These are phyloP conservation scores for Ceratina calcarata DNA, from an alignment of 1,140 invertebrate species.

Conservation along the genomic window DNA sequence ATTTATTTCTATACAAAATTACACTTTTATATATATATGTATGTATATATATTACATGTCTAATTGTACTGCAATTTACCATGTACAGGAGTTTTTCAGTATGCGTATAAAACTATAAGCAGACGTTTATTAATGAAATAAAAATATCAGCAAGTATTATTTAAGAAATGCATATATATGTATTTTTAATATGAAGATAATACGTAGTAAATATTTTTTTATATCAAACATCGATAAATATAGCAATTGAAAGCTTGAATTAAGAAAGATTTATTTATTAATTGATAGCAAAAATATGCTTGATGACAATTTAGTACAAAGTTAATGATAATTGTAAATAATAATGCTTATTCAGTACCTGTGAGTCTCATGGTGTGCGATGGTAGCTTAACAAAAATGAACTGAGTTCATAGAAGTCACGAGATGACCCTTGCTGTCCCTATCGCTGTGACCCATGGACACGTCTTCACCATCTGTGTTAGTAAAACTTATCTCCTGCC, in stretches of 20 bases:
- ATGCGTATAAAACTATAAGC: constrained; percentile 59
- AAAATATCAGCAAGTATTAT: constrained; percentile 50
- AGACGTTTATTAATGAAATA: constrained; percentile 53
- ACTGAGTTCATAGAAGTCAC: constrained; percentile 74
- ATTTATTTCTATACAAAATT: constrained; percentile 67
- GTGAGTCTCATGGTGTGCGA: constrained; percentile 69
- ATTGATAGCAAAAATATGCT: neutral
- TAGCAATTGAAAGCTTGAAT: too few species aligned
- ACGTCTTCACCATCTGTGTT: constrained; percentile 58
- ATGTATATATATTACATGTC: constrained; percentile 46
- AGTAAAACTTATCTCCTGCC: constrained; percentile 66
- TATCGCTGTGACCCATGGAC: constrained; percentile 71
- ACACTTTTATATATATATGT: constrained; percentile 30
- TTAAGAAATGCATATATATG: constrained; percentile 49
- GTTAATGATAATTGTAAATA: constrained; percentile 23
- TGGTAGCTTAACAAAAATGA: constrained; percentile 60
- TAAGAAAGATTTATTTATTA: too few species aligned
- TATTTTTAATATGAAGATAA: neutral
- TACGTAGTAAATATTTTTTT: neutral
- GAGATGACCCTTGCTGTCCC: constrained; percentile 73
- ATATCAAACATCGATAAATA: neutral
- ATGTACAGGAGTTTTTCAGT: constrained; percentile 54
- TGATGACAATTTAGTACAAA: neutral
- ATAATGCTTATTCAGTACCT: constrained; percentile 61
- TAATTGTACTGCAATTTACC: constrained; percentile 54